Evolutionary conservation across 2,797 vertebrate species (phyloP).

Genomic region (Epinephelus malabaricus): DNA sequence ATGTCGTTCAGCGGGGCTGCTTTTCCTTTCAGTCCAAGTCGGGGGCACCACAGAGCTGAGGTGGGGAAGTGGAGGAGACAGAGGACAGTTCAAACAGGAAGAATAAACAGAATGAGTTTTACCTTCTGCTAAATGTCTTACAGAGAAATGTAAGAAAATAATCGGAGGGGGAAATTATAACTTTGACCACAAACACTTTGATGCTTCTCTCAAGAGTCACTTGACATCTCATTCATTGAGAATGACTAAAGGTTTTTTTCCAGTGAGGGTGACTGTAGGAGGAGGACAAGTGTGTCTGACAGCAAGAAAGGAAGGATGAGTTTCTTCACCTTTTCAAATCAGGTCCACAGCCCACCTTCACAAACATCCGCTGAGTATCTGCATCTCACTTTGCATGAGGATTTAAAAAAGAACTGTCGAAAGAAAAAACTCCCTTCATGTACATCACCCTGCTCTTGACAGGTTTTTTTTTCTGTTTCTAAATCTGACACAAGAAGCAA

Average conservation of each 20-base stretch:
- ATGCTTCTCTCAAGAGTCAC: neutral
- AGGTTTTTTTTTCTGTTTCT: slow-evolving; percentile 14
- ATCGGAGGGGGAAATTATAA: neutral
- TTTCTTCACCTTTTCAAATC: neutral
- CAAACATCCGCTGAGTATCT: neutral
- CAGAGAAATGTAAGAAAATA: neutral
- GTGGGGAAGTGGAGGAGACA: no score
- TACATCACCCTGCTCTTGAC: slow-evolving; percentile 3
- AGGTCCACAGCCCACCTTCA: slow-evolving; percentile 17
- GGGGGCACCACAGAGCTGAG: no score
- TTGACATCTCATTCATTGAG: slow-evolving; percentile 24
- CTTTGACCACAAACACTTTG: neutral
- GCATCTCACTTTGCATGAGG: neutral
- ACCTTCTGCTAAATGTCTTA: neutral
- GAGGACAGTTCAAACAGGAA: neutral
- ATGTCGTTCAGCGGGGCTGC: no score
- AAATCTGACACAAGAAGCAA: slow-evolving; percentile 20
- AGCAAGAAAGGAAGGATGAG: slow-evolving; percentile 15
- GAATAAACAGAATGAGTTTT: neutral
- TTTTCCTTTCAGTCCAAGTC: no score
- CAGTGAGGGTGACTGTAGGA: slow-evolving; percentile 21
- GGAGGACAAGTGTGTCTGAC: slow-evolving; percentile 20
- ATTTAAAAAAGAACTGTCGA: neutral
- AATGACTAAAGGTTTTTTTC: slow-evolving; percentile 42
- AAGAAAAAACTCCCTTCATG: slow-evolving; percentile 19